Evolutionary conservation across 23 tunicate species (phyloP), one percentile per base, ranked within the genome.

Genomic region (Trididemnum nubilum): DNA sequence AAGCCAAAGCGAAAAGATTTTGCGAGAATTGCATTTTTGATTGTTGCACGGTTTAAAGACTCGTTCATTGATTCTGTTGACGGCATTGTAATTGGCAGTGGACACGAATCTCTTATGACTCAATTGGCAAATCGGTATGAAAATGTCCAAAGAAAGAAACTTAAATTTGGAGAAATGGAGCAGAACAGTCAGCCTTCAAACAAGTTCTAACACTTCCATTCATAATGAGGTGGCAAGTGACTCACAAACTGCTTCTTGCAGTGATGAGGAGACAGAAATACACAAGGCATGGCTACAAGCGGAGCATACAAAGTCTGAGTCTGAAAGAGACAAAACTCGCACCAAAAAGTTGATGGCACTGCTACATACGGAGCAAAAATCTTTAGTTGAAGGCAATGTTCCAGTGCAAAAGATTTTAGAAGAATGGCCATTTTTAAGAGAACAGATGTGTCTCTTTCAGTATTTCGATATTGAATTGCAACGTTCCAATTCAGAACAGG

Each of bases 51-150:
- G 54, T 44, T 44, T 44, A 44, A 44, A 44, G 54, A 44, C 54
- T 44, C 54, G 54, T 44, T 44, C 54, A 44, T 44, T 44, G 54
- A 44, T 44, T 44, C 54, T 9, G 54, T 44, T 44, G 54, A 44
- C 15, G 54, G 54, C 54, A 44, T 44, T 44, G 54, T 44, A 44
- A 44, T 44, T 44, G 54, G 54, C 54, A 44, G 54, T 15, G 54
- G 54, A 44, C 54, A 44, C 54, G 54, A 44, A 44, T 44, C 54
- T 44, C 54, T 44, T 44, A 44, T 44, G 54, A 44, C 54, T 44
- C 54, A 44, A 44, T 44, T 44, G 54, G 15, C 54, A 44, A 44
- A 44, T 44, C 54, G 54, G 54, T 44, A 44, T 15, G 54, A 44
- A 44, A 44, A 44, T 44, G 54, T 44, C 54, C 54, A 15, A 44